A percentile compares a stretch with the other conserved stretches of the same genome.
These are phyloP conservation scores for Pogoniulus pusillus DNA, from an alignment of 2,797 vertebrate species.

Conservation along the genomic window DNA sequence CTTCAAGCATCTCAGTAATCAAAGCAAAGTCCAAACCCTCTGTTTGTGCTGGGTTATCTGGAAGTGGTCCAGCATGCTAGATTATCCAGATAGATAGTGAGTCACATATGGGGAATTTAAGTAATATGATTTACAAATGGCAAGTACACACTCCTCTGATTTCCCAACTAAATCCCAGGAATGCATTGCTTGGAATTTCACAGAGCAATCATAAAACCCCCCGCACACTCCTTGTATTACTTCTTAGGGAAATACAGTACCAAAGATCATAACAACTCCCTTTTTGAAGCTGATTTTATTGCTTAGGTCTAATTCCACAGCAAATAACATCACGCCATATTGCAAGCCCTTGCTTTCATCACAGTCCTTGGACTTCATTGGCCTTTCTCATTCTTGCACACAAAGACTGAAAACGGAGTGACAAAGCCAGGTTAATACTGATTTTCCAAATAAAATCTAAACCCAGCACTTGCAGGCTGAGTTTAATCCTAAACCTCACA, in stretches of 20 bases:
- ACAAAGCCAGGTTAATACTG: fast-evolving
- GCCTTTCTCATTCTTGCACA: background rate
- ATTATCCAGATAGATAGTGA: constrained; percentile 1
- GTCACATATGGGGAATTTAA: background rate
- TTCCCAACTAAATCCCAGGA: constrained; percentile 37
- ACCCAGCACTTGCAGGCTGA: background rate
- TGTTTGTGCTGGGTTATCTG: background rate
- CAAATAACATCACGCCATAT: background rate
- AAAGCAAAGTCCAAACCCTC: background rate
- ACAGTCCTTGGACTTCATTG: background rate
- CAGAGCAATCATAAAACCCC: background rate
- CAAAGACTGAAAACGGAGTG: background rate
- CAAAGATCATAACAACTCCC: background rate
- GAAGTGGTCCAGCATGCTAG: background rate
- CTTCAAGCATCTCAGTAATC: background rate
- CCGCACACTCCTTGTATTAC: background rate
- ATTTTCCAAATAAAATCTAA: constrained; percentile 1
- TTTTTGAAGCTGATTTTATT: background rate
- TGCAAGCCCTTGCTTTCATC: background rate
- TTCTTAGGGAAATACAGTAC: background rate
- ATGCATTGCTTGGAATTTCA: constrained; percentile 22
- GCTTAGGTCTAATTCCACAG: background rate
- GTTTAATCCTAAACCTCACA: background rate
- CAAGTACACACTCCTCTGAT: background rate
- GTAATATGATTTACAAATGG: background rate